Evolutionary conservation across 2,888 invertebrate genomes (phyloP), one percentile per base, ranked within the genome.

Genomic region (Harpalus rufipes): DNA sequence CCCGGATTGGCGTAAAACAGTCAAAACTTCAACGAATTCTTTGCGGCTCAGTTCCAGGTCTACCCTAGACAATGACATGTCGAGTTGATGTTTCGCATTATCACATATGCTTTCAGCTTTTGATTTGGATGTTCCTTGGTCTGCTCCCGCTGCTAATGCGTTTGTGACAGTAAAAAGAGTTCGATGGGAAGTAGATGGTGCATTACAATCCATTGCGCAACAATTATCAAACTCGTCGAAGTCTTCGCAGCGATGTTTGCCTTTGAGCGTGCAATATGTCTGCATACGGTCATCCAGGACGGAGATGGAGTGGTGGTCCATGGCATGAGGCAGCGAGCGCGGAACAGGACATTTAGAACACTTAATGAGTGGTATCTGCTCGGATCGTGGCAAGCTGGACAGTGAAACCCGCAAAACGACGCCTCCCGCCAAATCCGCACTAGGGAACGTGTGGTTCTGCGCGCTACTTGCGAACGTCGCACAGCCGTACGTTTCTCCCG

Each of bases 231-330:
- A 94, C 87, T 96, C 96, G 51, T 95, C 95, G 87, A 95, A 94
- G 88, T 95, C 95, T 83, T 93, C 94, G 90, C 96, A 96, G 87
- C 94, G 94, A 89, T 96, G 96, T 89, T 96, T 96, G 0, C 96
- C 96, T 85, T 93, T 95, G 87, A 95, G 93, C 87, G 94, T 94
- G 90, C 96, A 96, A 0, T 93, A 92, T 0, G 94, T 94, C 87
- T 94, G 93, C 93, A 96, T 94, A 86, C 96, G 91, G 88, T 96
- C 96, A 88, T 96, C 95, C 12, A 96, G 86, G 87, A 86, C 85
- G 85, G 86, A 32, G 78, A 86, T 82, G 56, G 89, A 89, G 44
- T 89, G 88, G 87, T 87, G 88, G 85, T 87, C 87, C 85, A 89
- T 89, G 65, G 88, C 89, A 85, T 89, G 89, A 87, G 86, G 63